Evolutionary conservation across 2,888 invertebrate species (phyloP), one percentile per base, ranked within the genome.

Genomic region (Copidosoma aretas): DNA sequence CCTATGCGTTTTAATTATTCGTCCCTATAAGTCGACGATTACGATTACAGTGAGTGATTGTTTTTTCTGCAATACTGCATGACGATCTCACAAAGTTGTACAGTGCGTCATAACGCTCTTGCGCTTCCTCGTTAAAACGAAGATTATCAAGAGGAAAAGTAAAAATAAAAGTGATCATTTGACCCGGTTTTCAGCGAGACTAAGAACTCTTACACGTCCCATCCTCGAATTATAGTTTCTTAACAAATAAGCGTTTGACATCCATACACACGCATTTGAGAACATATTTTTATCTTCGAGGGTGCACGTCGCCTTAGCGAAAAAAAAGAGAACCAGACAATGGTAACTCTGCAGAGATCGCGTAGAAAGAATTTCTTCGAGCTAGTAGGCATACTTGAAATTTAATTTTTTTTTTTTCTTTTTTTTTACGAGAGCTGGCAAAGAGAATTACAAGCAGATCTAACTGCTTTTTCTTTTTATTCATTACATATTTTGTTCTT

Each of bases 321-420:
- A 19, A 51, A 58, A 17, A 32, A 21, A 32, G 32, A 8, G 32
- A 32, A 32, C 32, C 8, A 32, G 32, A 32, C 32, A 32, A 32
- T 32, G 32, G 32, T n/a, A n/a, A n/a, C n/a, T n/a, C n/a, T n/a
- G n/a, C 19, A 52, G 60, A 53, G 32, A 52, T 66, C 41, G 58
- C 52, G 15, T 19, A 60, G 14, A 65, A 71, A 68, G 67, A 71
- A 71, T 71, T 71, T 71, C 68, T 71, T 71, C 64, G 71, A 61
- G 43, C 22, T 17, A 12, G 43, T 32, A 32, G 8, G 32, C 32
- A 32, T 32, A 46, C 12, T 46, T 46, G 43, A 39, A 62, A 21
- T 54, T 41, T 32, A 32, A 32, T 32, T 25, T 62, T 41, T 43
- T 64, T 60, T 41, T 12, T 52, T 32, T 22, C 49, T 43, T 25